These are phyloP conservation scores for Drosophila helvetica DNA, from an alignment of 2,888 invertebrate species.

Conservation along the genomic window DNA sequence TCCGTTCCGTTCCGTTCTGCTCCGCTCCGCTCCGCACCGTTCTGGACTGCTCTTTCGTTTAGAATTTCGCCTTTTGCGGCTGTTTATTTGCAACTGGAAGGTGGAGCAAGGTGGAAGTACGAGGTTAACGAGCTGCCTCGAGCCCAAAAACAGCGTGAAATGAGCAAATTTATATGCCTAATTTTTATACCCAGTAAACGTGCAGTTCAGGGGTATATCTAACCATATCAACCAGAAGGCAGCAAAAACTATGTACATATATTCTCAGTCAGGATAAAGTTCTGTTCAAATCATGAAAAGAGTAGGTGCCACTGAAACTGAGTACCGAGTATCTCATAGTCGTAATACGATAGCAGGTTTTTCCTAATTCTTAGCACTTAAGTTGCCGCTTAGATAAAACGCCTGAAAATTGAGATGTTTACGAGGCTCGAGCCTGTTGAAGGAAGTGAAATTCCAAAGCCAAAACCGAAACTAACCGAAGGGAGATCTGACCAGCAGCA, in stretches of 20 bases:
- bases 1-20: background rate
- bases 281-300: too few species aligned
- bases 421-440: background rate
- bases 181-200: slow-evolving; percentile 27
- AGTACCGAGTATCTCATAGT: background rate
- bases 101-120: background rate
- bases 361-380: slow-evolving; percentile 34
- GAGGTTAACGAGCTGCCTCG: slow-evolving; percentile 48
- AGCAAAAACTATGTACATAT: background rate
- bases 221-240: too few species aligned
- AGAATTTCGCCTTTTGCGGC: slow-evolving; percentile 30
- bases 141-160: slow-evolving; percentile 51
- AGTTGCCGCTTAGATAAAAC: slow-evolving; percentile 28
- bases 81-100: slow-evolving; percentile 16
- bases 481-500: background rate
- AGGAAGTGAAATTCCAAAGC: background rate
- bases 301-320: too few species aligned
- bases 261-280: background rate
- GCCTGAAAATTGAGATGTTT: slow-evolving; percentile 12
- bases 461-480: background rate
- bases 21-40: background rate
- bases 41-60: slow-evolving; percentile 5
- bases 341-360: background rate
- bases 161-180: slow-evolving; percentile 53
- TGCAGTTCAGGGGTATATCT: background rate